Evolutionary conservation across 2,797 vertebrate species (phyloP), one percentile per base, ranked within the genome.

Genomic region (Lycodopsis pacificus): DNA sequence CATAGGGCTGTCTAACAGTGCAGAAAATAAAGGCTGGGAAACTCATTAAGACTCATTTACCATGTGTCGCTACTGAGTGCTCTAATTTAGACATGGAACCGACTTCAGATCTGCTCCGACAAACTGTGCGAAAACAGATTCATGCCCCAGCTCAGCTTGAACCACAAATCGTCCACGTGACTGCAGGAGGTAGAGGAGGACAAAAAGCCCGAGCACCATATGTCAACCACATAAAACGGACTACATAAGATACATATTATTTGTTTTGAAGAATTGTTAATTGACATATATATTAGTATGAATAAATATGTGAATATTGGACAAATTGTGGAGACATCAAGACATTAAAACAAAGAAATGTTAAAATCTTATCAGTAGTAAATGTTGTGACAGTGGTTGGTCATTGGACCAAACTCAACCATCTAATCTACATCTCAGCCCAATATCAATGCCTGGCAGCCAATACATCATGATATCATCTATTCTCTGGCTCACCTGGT

Each of bases 1-100:
- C 91, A 91, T 76, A 65, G 91, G 90, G 91, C 84, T 91, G 91
- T 90, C 85, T 92, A 94, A 93, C 93, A 90, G 93, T 92, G 91
- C 93, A 94, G 95, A 95, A 95, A 95, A 95, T 95, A 92, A 91
- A 92, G 85, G 89, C 86, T 81, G 83, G 64, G 91, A 93, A 93
- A 92, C 84, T 92, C 91, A 93, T 92, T 93, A 88, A 82, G 91
- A 81, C 88, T 91, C 89, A 89, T 92, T 90, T 90, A 85, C 85
- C 82, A 76, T 81, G 91, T 86, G 83, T 74, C 76, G 88, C 81
- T 82, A 71, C 82, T 76, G 77, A 86, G 88, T 67, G 84, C 75
- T 90, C 88, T 83, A 89, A 91, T 91, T 89, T 90, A 87, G 88
- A 83, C 83, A 74, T 70, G 58, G 78, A 87, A 80, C 83, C 72